Base-by-base conservation (phyloP, 2,113 vertebrate genomes). In the Dunckerocampus dactyliophorus region DNA sequence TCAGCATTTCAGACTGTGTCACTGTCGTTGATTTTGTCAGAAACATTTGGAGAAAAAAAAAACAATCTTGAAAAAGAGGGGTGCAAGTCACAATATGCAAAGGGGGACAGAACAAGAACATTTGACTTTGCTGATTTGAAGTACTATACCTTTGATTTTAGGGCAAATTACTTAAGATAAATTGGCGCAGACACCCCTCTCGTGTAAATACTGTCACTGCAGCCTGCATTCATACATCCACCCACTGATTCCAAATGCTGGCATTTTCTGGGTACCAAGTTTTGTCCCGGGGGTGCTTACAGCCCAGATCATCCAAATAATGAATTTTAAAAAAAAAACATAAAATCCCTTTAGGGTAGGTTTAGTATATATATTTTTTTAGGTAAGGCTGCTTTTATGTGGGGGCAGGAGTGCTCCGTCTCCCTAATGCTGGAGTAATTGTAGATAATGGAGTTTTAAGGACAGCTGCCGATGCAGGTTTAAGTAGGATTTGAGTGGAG, bases 381-480 rank as follows among this genome's bases (percentile, higher is more conserved):
- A 77, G 73, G 61, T 31, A 54, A 76, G 65, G 67, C 73, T 58
- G 74, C 77, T 85, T 83, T 80, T 77, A 81, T 79, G 71, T 76
- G 61, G 77, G 77, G 83, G 79, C 85, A 88, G 86, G 87, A 89
- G 87, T 88, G 76, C 72, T 61, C 73, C 15, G 39, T 59, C 68
- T 81, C 79, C 78, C 79, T 86, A 82, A 84, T 86, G 86, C 81
- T 87, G 79, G 74, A 87, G 83, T 89, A 89, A 91, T 89, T 89
- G 88, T 87, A 81, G 87, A 89, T 90, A 91, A 91, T 90, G 88
- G 87, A 86, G 80, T 88, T 90, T 86, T 87, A 89, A 89, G 86
- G 88, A 85, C 83, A 84, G 85, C 87, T 84, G 85, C 81, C 83
- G 80, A 85, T 84, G 85, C 62, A 34, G 83, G 82, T 89, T 88